Base-by-base conservation (phyloP, 2,797 vertebrate genomes). In the Borostomias antarcticus region DNA sequence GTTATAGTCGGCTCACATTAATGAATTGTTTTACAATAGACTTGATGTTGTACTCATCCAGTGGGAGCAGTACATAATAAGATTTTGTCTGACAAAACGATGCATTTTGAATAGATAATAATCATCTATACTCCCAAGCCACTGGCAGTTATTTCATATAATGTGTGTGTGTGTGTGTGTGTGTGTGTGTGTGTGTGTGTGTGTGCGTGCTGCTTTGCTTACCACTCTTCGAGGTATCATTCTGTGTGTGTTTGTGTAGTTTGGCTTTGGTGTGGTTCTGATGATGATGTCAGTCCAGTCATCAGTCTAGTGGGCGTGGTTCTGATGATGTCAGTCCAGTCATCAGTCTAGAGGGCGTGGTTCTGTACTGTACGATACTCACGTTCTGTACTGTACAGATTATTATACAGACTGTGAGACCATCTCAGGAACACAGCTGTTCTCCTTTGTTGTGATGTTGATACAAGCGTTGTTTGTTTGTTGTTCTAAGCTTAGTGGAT, bases 81-180 rank as follows among this genome's bases (percentile, higher is more conserved):
- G 67, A 70, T 77, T 84, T 77, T 84, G 75, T 84, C 85, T 81
- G 75, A 73, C 78, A 70, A 80, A 86, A 80, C 66, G 11, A 72
- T 70, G 58, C 53, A 21, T 58, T 73, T 66, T 73, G 69, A 81
- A 83, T 72, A 45, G 48, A 53, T 72, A 75, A 77, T 70, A 30
- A 63, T 35, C 17, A 30, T 40, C 63, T 43, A 26, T 0, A 33
- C 64, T 62, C 43, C 47, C 37, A 23, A 72, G 8, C 66, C 28
- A 17, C 69, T 73, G 21, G 40, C 1, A 58, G 62, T 68, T 1
- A 59, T 19, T 47, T 19, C 53, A 21, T n/a, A 60, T n/a, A 48
- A 4, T 4, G n/a, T 1, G 23, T 53, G 51, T 53, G 7, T 52
- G 50, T 26, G 21, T 25, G 21, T 26, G 21, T 25, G 7, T 52